Conservation (phyloP, 2,888 invertebrate genomes). For the Actias luna region DNA sequence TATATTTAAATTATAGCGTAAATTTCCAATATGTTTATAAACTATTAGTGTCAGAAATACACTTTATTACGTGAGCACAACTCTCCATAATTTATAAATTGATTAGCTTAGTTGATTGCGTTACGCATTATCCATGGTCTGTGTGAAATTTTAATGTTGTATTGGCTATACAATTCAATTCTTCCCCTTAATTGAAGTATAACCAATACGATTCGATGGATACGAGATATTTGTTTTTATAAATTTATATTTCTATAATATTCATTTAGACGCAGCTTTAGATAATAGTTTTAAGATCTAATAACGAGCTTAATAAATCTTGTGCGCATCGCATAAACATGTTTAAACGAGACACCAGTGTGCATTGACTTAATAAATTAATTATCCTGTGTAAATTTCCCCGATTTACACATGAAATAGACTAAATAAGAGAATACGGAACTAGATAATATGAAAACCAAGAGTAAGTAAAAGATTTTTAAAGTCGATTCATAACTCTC, state of each 20-base stretch:
- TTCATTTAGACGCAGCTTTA: slow-evolving; percentile 33
- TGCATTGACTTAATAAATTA: slow-evolving; percentile 57
- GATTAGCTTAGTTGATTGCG: slow-evolving; percentile 55
- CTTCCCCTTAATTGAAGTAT: slow-evolving; percentile 79
- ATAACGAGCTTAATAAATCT: slow-evolving; percentile 26
- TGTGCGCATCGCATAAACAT: slow-evolving; percentile 67
- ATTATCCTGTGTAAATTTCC: slow-evolving; percentile 74
- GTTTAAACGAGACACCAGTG: slow-evolving; percentile 68
- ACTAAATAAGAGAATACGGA: slow-evolving; percentile 39
- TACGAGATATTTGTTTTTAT: slow-evolving; percentile 33
- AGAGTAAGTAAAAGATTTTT: slow-evolving; percentile 38
- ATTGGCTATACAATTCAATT: slow-evolving; percentile 68
- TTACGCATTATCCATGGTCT: slow-evolving; percentile 45
- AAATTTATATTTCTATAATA: slow-evolving; percentile 35
- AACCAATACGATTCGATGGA: slow-evolving; percentile 51
- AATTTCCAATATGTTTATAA: slow-evolving; percentile 65
- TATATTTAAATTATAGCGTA: slow-evolving; percentile 39
- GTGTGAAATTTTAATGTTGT: slow-evolving; percentile 34
- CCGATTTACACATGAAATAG: slow-evolving; percentile 67
- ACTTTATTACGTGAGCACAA: slow-evolving; percentile 74
- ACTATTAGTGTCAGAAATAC: slow-evolving; percentile 78
- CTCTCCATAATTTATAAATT: slow-evolving; percentile 51
- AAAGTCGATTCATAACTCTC: slow-evolving; percentile 68
- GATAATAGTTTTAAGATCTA: slow-evolving; percentile 25
- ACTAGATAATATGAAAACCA: slow-evolving; percentile 45